Conservation (phyloP, 2,888 invertebrate genomes). For the Hylaea fasciaria region DNA sequence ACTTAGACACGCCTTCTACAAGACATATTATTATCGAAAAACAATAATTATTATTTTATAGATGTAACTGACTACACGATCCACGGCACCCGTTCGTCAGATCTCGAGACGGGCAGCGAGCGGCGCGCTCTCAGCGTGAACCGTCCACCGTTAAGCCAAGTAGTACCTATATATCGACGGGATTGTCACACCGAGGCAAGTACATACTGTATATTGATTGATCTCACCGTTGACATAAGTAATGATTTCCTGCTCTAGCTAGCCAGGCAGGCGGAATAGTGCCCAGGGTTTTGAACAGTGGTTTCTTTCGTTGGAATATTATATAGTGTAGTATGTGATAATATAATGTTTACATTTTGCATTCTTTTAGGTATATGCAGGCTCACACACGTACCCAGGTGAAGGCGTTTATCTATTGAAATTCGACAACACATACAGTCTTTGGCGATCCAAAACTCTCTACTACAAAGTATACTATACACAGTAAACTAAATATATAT, state of each 20-base stretch:
- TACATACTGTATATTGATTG: neutral
- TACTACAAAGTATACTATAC: slow-evolving; percentile 99
- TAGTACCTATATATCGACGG: slow-evolving; percentile 97
- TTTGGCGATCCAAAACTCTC: slow-evolving; percentile 99
- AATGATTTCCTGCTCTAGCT: no score
- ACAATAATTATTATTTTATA: slow-evolving; percentile 35
- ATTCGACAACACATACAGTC: slow-evolving; percentile 99
- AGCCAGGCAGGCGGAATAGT: no score
- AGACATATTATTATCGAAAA: no score
- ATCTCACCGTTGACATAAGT: no score
- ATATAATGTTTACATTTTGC: slow-evolving; percentile 8
- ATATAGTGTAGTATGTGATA: no score
- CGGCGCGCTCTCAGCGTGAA: slow-evolving; percentile 48
- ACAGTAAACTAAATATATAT: slow-evolving; percentile 87
- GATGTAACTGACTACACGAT: slow-evolving; percentile 51
- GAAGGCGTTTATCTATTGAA: slow-evolving; percentile 98
- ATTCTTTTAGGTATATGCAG: slow-evolving; percentile 93
- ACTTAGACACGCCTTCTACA: no score
- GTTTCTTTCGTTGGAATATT: no score
- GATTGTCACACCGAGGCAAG: slow-evolving; percentile 92
- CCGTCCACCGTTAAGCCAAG: slow-evolving; percentile 89
- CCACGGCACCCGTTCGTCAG: slow-evolving; percentile 47
- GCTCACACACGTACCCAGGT: slow-evolving; percentile 98
- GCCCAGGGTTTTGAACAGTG: no score
- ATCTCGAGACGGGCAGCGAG: slow-evolving; percentile 64